Base-by-base conservation (phyloP, 2,888 invertebrate genomes). In the Hemistola chrysoprasaria region DNA sequence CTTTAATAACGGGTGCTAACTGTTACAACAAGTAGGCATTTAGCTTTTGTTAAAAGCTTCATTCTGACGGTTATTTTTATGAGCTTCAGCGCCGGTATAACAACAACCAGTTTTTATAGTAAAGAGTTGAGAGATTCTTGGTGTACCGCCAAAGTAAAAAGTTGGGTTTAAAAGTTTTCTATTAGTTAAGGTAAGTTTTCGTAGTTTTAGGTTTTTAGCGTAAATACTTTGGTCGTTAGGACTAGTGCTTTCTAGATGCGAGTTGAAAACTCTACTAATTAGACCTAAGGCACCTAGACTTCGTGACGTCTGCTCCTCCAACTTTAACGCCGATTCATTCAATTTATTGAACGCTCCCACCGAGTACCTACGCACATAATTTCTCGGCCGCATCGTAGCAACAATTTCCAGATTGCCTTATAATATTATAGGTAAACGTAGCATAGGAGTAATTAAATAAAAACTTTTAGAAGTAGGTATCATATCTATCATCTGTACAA, bases 1-100 rank as follows among this genome's bases (percentile, higher is more conserved):
- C 50, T 54, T 63, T 62, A 57, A 59, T 60, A 65, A 53, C 50
- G 47, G 55, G 49, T 55, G 59, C 54, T 63, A 58, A 65, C 55
- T 56, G 55, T 57, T 42, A 53, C 53, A 59, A 59, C 56, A 58
- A 62, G 62, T 61, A 53, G 47, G 46, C 53, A 53, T 63, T 63
- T 55, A 54, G 51, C 49, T 46, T 52, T 59, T 57, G 50, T 53
- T 60, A 50, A 54, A n/a, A 55, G 42, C 38, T 50, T 44, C 43
- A 46, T 53, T 57, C 50, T 39, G 25, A 34, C 26, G 31, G 44
- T 57, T 53, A 53, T 61, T 57, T 61, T 62, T 55, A 59, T 54
- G 50, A 36, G 59, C 38, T 38, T 29, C 24, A n/a, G n/a, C n/a
- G n/a, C n/a, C 38, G 31, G 31, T 30, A 47, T 51, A 43, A 56